Evolutionary conservation across 2,888 invertebrate species (phyloP).

Genomic region (Ypsolopha scabrella): DNA sequence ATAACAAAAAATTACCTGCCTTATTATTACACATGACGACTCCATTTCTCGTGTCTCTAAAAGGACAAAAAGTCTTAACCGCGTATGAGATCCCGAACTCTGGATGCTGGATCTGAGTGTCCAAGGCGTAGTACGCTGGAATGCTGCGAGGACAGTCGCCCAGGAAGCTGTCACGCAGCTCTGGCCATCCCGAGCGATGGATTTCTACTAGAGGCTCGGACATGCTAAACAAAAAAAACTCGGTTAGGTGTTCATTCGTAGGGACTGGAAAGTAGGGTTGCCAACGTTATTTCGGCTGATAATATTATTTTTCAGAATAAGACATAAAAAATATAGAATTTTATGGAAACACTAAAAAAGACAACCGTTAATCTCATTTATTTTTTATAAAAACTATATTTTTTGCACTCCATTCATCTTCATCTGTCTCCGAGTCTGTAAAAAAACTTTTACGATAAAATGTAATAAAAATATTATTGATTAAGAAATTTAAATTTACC

Average conservation of each 20-base stretch:
- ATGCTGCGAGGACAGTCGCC: slow-evolving; percentile 20
- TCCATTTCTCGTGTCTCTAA: slow-evolving; percentile 6
- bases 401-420: no score
- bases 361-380: neutral
- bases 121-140: slow-evolving; percentile 19
- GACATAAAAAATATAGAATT: no score
- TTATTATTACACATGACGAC: slow-evolving; percentile 18
- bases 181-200: slow-evolving; percentile 17
- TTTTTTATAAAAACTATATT: no score
- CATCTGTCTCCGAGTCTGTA: no score
- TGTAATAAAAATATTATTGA: no score
- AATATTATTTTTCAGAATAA: neutral
- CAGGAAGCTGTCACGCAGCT: slow-evolving; percentile 16
- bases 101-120: slow-evolving; percentile 16
- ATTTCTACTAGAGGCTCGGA: slow-evolving; percentile 9
- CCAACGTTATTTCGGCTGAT: neutral
- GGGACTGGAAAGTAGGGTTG: no score
- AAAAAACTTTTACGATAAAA: no score
- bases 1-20: slow-evolving; percentile 16
- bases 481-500: no score
- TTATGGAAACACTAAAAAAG: neutral
- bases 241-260: no score
- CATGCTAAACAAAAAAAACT: no score
- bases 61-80: slow-evolving; percentile 25
- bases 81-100: slow-evolving; percentile 13